A percentile compares a stretch with the other conserved stretches of the same genome.
phyloP scores from a whole-genome alignment of 2,113 vertebrate genomes.

The Microcebus ravelobensis region DNA sequence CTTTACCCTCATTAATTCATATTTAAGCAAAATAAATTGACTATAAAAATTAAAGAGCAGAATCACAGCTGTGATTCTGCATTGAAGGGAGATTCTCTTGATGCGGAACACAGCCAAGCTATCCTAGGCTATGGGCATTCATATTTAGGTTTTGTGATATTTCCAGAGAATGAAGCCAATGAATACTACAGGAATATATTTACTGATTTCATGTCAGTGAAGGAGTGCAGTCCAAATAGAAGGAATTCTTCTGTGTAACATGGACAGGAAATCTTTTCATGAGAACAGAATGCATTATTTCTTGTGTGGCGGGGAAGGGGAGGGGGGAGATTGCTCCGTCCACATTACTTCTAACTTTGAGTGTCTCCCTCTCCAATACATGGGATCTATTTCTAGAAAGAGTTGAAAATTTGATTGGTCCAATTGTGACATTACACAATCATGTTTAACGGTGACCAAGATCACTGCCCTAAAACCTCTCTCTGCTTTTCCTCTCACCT shows the following conservation, averaged over 20 bases:
- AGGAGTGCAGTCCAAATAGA: neutral
- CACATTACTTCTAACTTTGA: neutral
- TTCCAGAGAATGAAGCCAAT: neutral
- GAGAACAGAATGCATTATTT: neutral
- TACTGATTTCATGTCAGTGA: neutral
- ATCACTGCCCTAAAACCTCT: neutral
- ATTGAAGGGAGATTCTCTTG: neutral
- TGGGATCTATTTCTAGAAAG: neutral
- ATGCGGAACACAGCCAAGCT: neutral
- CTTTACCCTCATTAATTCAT: constrained; percentile 49
- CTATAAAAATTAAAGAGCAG: constrained; percentile 60
- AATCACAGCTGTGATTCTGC: neutral
- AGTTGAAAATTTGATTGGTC: neutral
- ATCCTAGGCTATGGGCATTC: accelerated
- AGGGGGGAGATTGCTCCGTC: neutral
- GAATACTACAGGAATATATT: neutral
- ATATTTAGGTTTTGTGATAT: neutral
- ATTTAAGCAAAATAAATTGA: constrained; percentile 70
- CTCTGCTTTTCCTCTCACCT: neutral
- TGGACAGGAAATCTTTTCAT: neutral
- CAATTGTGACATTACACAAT: neutral
- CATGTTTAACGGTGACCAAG: neutral
- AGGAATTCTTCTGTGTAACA: neutral
- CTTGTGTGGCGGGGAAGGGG: neutral
- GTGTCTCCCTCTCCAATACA: neutral